Conservation (phyloP, 1,140 invertebrate species). For the Goniozus legneri region DNA sequence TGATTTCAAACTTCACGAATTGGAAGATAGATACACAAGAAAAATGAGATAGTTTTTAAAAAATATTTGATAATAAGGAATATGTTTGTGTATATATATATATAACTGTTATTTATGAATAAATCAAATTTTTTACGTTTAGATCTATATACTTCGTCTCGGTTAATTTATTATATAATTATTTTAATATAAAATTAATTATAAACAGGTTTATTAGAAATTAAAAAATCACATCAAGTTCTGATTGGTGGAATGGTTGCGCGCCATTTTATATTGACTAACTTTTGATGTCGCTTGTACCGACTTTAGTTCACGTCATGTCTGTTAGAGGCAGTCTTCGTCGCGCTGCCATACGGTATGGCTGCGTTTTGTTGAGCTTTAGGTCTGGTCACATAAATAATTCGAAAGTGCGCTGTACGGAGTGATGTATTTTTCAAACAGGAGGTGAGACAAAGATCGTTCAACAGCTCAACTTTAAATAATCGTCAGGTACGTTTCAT, state of each 20-base stretch:
- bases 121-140: no score
- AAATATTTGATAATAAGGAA: neutral
- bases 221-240: neutral
- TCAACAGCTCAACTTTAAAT: neutral
- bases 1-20: slow-evolving; percentile 36
- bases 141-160: no score
- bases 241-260: no score
- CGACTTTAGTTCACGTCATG: slow-evolving; percentile 29
- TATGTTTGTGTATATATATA: neutral
- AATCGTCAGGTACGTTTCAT: neutral
- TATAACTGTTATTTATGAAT: no score
- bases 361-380: slow-evolving; percentile 18
- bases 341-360: slow-evolving; percentile 39
- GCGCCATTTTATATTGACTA: no score
- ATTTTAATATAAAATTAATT: no score
- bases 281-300: slow-evolving; percentile 34
- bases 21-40: slow-evolving; percentile 38
- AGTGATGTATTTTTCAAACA: slow-evolving; percentile 11
- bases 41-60: slow-evolving; percentile 29
- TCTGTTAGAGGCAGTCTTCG: slow-evolving; percentile 38
- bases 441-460: neutral
- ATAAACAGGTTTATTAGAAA: neutral
- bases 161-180: no score
- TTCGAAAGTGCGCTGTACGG: slow-evolving; percentile 5
- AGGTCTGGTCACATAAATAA: slow-evolving; percentile 9